A percentile compares a stretch with the other conserved stretches of the same genome.
phyloP scores from a whole-genome alignment of 2,113 vertebrate species.

The Ibidorhyncha struthersii region DNA sequence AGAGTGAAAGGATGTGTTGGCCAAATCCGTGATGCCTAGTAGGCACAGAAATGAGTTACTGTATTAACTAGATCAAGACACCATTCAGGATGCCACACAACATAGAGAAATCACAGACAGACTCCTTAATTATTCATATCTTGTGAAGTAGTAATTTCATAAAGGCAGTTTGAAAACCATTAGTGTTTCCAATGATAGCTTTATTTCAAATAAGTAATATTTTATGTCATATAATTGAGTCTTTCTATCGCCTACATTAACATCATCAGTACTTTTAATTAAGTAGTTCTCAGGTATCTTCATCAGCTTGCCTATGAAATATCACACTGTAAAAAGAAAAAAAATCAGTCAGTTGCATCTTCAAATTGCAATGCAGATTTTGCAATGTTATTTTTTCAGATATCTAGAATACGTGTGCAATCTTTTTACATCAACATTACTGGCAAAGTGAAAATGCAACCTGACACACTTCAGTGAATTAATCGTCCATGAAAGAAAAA shows the following conservation, averaged over 20 bases:
- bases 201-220: background rate
- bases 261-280: background rate
- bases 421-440: background rate
- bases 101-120: background rate
- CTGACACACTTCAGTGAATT: background rate
- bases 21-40: background rate
- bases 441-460: background rate
- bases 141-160: background rate
- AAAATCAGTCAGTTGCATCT: background rate
- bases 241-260: background rate
- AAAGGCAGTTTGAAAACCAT: background rate
- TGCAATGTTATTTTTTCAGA: background rate
- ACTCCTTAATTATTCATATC: background rate
- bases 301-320: background rate
- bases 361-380: background rate
- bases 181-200: background rate
- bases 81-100: background rate
- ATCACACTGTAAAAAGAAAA: background rate
- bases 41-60: background rate
- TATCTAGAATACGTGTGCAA: background rate
- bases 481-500: background rate
- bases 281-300: background rate
- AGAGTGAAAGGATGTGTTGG: background rate
- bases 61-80: background rate
- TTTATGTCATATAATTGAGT: background rate